Evolutionary conservation across 2,113 vertebrate genomes (phyloP).

Genomic region (Elgaria multicarinata): DNA sequence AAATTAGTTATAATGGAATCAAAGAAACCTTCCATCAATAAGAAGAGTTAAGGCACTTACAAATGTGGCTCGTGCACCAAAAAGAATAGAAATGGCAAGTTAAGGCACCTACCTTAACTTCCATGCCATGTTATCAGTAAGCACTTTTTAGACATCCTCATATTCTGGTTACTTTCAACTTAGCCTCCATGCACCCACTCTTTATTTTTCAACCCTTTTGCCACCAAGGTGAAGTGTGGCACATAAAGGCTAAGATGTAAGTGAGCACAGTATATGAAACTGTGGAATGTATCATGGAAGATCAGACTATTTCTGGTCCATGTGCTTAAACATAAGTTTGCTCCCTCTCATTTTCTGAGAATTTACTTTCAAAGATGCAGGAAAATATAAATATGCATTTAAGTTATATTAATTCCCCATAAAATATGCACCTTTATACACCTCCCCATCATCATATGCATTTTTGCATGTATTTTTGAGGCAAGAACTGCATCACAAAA

Average conservation of each 20-base stretch:
- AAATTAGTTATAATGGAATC: neutral
- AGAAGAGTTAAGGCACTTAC: neutral
- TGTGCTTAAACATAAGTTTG: too few relatives aligned
- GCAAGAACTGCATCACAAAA: neutral
- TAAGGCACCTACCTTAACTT: neutral
- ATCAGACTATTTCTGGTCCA: too few relatives aligned
- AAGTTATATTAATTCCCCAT: too few relatives aligned
- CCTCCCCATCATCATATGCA: neutral
- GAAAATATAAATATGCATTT: too few relatives aligned
- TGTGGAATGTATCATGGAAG: too few relatives aligned
- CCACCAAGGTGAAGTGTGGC: neutral
- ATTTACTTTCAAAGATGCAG: too few relatives aligned
- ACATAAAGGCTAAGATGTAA: neutral
- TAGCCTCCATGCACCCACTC: too few relatives aligned
- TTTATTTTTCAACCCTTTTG: neutral
- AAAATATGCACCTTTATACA: neutral
- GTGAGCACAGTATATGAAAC: too few relatives aligned
- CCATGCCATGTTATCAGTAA: too few relatives aligned
- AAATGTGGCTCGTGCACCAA: neutral
- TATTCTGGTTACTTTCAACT: too few relatives aligned
- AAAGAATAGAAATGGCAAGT: neutral
- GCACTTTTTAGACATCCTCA: too few relatives aligned
- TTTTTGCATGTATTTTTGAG: neutral
- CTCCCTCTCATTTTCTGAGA: too few relatives aligned
- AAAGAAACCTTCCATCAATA: neutral